Percentiles rank a stretch among this genome's conserved stretches.
Evolutionary conservation across 2,113 vertebrate genomes (phyloP).

Genomic region (Zosterops pallidus): DNA sequence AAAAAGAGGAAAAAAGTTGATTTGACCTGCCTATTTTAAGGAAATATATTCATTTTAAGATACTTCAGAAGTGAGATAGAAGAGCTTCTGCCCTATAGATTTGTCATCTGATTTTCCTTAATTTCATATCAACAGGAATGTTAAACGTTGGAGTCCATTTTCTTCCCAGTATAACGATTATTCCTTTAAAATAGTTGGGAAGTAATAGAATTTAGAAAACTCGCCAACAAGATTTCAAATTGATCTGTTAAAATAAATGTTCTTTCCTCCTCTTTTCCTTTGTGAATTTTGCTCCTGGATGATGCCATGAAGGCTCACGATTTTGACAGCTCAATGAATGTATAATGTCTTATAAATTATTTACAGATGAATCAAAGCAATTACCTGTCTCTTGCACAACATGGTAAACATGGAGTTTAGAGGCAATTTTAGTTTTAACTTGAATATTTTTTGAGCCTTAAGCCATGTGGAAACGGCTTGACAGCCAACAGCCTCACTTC

Average conservation of each 20-base stretch:
- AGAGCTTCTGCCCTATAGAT: not conserved
- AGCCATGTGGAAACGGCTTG: not conserved
- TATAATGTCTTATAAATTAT: not conserved
- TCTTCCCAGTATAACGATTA: not conserved
- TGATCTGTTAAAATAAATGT: not conserved
- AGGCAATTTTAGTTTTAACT: not conserved
- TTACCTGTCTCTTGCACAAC: not conserved
- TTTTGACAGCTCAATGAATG: not conserved
- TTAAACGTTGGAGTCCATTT: not conserved
- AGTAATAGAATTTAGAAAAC: not conserved
- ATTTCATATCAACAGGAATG: not conserved
- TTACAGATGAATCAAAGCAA: not conserved
- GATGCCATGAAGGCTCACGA: not conserved
- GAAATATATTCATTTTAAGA: not conserved
- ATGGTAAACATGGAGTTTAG: not conserved
- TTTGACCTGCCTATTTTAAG: not conserved
- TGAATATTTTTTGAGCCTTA: not conserved
- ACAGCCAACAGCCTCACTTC: not conserved
- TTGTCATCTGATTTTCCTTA: not conserved
- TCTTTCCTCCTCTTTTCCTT: not conserved
- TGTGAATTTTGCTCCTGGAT: not conserved
- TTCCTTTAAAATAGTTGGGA: not conserved
- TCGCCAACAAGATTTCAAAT: not conserved
- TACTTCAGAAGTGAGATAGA: not conserved
- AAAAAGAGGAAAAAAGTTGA: not conserved